These are phyloP conservation scores for Pyxicephalus adspersus DNA, from an alignment of 2,113 vertebrate species.

Conservation along the genomic window DNA sequence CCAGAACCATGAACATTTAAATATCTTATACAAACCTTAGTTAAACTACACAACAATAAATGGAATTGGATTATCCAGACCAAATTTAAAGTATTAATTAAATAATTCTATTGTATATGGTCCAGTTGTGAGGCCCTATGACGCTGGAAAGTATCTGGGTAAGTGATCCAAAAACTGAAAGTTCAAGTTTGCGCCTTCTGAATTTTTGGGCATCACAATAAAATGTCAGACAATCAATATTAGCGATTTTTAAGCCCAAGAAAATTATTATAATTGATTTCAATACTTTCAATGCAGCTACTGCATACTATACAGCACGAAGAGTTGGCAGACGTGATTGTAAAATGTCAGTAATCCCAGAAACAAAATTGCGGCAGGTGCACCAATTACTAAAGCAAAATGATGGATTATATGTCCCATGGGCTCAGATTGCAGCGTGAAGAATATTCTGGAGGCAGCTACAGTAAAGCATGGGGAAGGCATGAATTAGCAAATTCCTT, in stretches of 20 bases:
- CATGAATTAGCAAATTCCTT: background rate
- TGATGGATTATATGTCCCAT: conserved; percentile 46
- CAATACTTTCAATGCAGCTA: too few relatives aligned
- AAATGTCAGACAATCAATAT: background rate
- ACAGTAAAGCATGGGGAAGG: background rate
- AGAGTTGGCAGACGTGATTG: conserved; percentile 4
- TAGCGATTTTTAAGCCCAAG: background rate
- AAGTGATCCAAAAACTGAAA: too few relatives aligned
- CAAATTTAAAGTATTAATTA: too few relatives aligned
- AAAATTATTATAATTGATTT: conserved; percentile 17
- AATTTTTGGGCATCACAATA: background rate
- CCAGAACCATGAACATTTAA: too few relatives aligned
- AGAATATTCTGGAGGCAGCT: conserved; percentile 21
- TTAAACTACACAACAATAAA: too few relatives aligned
- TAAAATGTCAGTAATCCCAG: conserved; percentile 37
- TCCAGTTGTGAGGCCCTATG: too few relatives aligned
- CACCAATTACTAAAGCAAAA: conserved; percentile 51
- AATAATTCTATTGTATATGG: too few relatives aligned
- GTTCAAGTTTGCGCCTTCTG: too few relatives aligned
- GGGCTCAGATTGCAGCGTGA: conserved; percentile 31
- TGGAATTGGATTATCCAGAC: too few relatives aligned
- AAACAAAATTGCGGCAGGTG: conserved; percentile 42
- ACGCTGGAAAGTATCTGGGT: too few relatives aligned
- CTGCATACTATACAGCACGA: background rate
- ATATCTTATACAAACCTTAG: too few relatives aligned